A percentile compares a stretch with the other conserved stretches of the same genome.
These are phyloP conservation scores for Tiliacea citrago DNA, from an alignment of 2,888 invertebrate genomes.

Conservation along the genomic window DNA sequence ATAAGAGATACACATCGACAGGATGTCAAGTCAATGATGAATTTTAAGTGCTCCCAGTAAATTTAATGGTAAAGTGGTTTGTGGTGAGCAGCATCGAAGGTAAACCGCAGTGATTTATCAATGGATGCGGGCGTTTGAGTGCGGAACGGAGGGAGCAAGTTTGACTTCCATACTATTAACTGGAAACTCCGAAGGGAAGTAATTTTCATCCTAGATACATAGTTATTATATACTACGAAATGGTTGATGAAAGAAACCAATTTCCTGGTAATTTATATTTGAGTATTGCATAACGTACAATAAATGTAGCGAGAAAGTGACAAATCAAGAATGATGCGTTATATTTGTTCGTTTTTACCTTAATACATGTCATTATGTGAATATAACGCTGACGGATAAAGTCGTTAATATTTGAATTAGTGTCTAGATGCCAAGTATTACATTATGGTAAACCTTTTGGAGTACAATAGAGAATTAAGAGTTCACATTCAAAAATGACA, in stretches of 20 bases:
- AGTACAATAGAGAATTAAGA: background rate
- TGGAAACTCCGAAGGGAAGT: slow-evolving; percentile 9
- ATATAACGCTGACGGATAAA: background rate
- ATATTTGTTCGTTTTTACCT: background rate
- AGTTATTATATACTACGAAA: background rate
- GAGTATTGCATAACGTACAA: slow-evolving; percentile 20
- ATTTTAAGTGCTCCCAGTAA: slow-evolving; percentile 46
- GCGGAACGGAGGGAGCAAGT: background rate
- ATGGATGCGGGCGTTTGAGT: slow-evolving; percentile 29
- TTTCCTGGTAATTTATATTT: background rate
- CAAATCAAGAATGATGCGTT: slow-evolving; percentile 2
- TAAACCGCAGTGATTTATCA: slow-evolving; percentile 50
- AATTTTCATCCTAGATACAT: background rate
- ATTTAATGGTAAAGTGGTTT: slow-evolving; percentile 37
- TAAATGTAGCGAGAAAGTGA: slow-evolving; percentile 16
- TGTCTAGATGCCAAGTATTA: background rate
- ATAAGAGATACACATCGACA: slow-evolving; percentile 23
- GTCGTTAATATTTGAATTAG: slow-evolving; percentile 13
- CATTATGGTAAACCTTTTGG: background rate
- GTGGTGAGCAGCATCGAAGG: slow-evolving; percentile 43
- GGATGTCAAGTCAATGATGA: slow-evolving; percentile 53
- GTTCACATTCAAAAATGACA: background rate
- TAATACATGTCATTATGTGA: background rate
- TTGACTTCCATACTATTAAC: background rate
- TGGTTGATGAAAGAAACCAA: background rate